A percentile compares a stretch with the other conserved stretches of the same genome.
Evolutionary conservation across 2,797 vertebrate species (phyloP).

Genomic region (Cephalopachus bancanus): DNA sequence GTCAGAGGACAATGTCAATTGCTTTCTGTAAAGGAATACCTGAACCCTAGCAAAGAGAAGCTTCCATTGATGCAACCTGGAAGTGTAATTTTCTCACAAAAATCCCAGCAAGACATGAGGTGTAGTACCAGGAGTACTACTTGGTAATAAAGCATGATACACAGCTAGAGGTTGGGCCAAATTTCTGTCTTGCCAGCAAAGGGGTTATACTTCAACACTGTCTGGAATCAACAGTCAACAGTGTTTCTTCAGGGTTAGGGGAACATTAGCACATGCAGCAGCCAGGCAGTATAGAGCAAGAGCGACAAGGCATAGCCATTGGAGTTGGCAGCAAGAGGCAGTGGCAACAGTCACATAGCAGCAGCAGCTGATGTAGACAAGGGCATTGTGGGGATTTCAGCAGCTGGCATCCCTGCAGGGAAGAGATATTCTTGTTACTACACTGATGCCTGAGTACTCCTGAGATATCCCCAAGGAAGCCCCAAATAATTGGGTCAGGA

Average conservation of each 20-base stretch:
- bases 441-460: not conserved
- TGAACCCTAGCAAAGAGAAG: not conserved
- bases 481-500: not conserved
- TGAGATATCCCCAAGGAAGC: not conserved
- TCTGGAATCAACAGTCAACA: not conserved
- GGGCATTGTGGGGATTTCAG: not conserved
- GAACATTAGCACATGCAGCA: not conserved
- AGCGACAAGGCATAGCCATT: not conserved
- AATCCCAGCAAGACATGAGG: not conserved
- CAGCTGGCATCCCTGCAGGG: not conserved
- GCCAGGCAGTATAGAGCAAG: not conserved
- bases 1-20: not conserved
- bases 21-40: not conserved
- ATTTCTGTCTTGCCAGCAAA: not conserved
- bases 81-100: not conserved
- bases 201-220: not conserved
- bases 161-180: not conserved
- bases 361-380: not conserved
- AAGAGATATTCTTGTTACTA: not conserved
- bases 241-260: not conserved
- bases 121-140: not conserved
- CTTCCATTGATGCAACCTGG: conserved; percentile 9
- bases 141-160: not conserved
- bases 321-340: not conserved
- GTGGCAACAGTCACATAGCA: not conserved